Evolutionary conservation across 2,888 invertebrate genomes (phyloP), one percentile per base, ranked within the genome.

Genomic region (Phlogophora meticulosa): DNA sequence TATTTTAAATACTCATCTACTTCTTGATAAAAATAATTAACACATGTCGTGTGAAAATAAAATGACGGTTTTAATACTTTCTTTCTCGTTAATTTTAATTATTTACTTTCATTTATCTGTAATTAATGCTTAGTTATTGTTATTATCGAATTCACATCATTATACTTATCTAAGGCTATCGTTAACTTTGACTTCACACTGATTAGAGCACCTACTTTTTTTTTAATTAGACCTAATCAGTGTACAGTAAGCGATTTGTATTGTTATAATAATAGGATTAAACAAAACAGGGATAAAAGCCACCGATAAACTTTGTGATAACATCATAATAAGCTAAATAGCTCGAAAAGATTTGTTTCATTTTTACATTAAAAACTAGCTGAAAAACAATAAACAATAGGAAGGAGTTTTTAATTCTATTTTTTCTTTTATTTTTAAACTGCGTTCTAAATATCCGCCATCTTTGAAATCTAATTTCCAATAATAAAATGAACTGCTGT

Each of bases 91-190:
- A 49, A 34, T 62, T 64, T 22, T 20, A 59, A 59, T 57, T 38
- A 58, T 71, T 62, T 66, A 79, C 57, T 81, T 78, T 78, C 45
- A 67, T 76, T 51, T 56, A 48, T 61, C 48, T 40, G 69, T 82
- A 46, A 82, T 80, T 68, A 71, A 65, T 46, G 34, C 52, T 64
- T 69, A 77, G 53, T 74, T 76, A 43, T 70, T 78, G 48, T 61
- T 63, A 67, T 73, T 80, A 81, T 82, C 81, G 65, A 73, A 69
- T 74, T 69, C 56, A 81, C 74, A 81, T 77, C 71, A 81, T 82
- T 82, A 83, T 69, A 74, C 66, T 81, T 76, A 82, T 83, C 84
- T 73, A 86, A 89, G 91, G 92, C 87, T 91, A 92, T 92, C 91
- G 87, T 76, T 72, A 67, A 85, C 86, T 86, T 88, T 87, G 85